Conservation (phyloP, 2,797 vertebrate species). For the Acanthurus leucopareius region DNA sequence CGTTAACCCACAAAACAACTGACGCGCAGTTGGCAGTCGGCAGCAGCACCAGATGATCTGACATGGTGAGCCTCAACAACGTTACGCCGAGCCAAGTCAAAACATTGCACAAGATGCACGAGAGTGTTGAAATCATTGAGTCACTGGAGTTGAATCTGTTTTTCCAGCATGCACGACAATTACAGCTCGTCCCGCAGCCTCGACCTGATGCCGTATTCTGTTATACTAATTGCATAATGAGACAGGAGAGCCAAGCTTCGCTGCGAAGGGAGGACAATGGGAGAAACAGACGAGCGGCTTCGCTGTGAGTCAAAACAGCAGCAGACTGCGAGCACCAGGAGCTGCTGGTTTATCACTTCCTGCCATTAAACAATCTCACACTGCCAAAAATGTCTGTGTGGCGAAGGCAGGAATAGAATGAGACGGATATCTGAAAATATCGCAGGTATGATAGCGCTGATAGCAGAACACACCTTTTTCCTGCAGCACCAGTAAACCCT, state of each 20-base stretch:
- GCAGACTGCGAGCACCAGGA: conserved; percentile 29
- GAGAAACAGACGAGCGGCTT: conserved; percentile 38
- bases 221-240: conserved; percentile 78
- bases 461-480: conserved; percentile 28
- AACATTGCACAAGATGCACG: background rate
- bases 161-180: conserved; percentile 23
- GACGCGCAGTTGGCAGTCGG: conserved; percentile 37
- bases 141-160: conserved; percentile 7
- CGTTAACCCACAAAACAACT: conserved; percentile 40
- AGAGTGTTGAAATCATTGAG: conserved; percentile 1
- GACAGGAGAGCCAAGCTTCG: conserved; percentile 59
- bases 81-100: conserved; percentile 15
- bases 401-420: conserved; percentile 4
- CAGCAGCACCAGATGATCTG: conserved; percentile 15
- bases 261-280: conserved; percentile 38
- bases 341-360: conserved; percentile 40
- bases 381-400: conserved; percentile 20
- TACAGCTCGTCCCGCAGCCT: conserved; percentile 31
- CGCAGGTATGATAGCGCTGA: conserved; percentile 5
- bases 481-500: conserved; percentile 32
- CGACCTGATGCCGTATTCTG: conserved; percentile 39
- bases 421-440: conserved; percentile 10
- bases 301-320: conserved; percentile 34
- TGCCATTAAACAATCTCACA: conserved; percentile 28
- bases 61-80: background rate